Conservation (phyloP, 2,888 invertebrate genomes). For the Scelioninae gen. 1 region DNA sequence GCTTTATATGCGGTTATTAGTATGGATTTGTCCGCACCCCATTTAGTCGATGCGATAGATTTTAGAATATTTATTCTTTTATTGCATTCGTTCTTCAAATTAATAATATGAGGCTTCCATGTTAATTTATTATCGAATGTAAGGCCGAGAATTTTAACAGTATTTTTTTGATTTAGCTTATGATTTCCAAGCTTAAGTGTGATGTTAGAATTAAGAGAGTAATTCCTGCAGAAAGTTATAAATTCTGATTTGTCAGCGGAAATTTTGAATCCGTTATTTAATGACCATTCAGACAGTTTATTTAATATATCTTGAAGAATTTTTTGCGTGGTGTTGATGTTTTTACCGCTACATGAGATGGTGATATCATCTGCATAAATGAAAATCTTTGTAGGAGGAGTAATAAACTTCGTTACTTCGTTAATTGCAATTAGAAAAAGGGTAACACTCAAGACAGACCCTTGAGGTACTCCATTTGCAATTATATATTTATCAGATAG, state of each 20-base stretch:
- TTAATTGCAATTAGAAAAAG: not conserved
- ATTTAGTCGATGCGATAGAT: not conserved
- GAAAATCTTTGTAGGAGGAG: not conserved
- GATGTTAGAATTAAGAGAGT: not conserved
- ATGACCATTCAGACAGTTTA: not conserved
- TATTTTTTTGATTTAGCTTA: not conserved
- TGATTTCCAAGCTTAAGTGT: not conserved
- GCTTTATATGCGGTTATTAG: not conserved
- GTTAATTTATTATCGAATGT: conserved; percentile 15
- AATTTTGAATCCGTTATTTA: not conserved
- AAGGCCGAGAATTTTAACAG: not conserved
- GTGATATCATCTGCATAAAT: not conserved
- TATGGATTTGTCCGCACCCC: not conserved
- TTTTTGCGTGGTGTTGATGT: not conserved
- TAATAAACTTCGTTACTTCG: no score
- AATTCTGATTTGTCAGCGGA: not conserved
- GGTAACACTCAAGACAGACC: no score
- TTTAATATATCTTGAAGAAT: not conserved
- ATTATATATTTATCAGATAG: no score
- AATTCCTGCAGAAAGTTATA: not conserved
- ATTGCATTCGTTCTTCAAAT: not conserved
- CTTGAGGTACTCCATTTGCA: no score
- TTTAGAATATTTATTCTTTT: not conserved
- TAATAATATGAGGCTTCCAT: not conserved
- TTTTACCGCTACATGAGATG: not conserved